phyloP scores from a whole-genome alignment of 2,113 vertebrate genomes.

The pig (Sus scrofa) region DNA sequence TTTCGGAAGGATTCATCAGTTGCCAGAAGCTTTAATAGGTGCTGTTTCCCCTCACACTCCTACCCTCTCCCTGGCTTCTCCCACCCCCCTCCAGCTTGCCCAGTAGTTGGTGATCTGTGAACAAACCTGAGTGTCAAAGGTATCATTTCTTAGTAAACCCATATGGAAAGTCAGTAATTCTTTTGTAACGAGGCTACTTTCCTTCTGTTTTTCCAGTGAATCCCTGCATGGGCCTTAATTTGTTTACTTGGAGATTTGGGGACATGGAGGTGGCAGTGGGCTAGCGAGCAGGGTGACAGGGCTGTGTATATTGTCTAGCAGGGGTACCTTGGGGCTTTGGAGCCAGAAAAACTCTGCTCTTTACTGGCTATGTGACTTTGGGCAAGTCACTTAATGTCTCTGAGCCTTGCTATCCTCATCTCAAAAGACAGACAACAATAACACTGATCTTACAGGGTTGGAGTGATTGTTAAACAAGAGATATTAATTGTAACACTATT shows the following conservation, averaged over 20 bases:
- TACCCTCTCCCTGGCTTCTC: background rate
- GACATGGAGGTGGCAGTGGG: background rate
- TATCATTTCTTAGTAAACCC: constrained; percentile 18
- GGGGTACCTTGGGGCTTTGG: background rate
- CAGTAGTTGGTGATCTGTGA: constrained; percentile 22
- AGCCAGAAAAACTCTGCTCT: constrained; percentile 31
- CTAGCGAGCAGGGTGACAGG: background rate
- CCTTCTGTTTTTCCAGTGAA: constrained; percentile 37
- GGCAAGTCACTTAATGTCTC: constrained; percentile 38
- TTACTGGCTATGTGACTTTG: constrained; percentile 29
- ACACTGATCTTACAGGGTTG: constrained; percentile 14
- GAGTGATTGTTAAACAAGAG: constrained; percentile 29
- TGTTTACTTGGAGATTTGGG: background rate
- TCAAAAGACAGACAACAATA: background rate
- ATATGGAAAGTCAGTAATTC: constrained; percentile 33
- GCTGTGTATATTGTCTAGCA: background rate
- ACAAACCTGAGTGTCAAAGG: constrained; percentile 39
- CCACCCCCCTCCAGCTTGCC: background rate
- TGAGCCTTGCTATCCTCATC: constrained; percentile 22
- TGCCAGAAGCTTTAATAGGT: constrained; percentile 21
- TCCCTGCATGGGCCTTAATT: constrained; percentile 4
- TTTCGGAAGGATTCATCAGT: constrained; percentile 54
- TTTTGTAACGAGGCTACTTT: constrained; percentile 50
- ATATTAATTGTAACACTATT: constrained; percentile 14
- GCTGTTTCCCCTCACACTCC: background rate